These are phyloP conservation scores for Vollenhovia emeryi DNA, from an alignment of 1,140 invertebrate genomes.

Conservation along the genomic window DNA sequence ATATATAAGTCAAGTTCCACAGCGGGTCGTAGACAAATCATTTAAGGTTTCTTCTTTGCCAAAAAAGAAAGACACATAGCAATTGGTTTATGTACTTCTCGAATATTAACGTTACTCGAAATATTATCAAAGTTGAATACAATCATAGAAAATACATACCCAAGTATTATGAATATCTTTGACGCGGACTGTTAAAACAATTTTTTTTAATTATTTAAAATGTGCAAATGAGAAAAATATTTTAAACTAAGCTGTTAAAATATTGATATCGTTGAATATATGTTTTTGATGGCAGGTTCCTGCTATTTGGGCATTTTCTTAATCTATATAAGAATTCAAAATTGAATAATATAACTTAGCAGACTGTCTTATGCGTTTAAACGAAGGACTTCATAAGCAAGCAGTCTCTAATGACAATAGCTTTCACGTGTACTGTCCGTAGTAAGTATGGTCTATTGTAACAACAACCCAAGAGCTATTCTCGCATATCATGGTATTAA, in stretches of 20 bases:
- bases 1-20: constrained; percentile 14
- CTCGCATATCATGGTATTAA: constrained; percentile 44
- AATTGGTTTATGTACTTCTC: background rate
- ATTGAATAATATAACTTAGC: background rate
- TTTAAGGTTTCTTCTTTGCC: background rate
- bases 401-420: constrained; percentile 28
- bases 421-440: constrained; percentile 26
- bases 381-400: constrained; percentile 27
- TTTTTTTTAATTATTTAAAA: constrained; percentile 3
- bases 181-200: background rate
- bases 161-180: background rate
- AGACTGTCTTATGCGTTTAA: background rate
- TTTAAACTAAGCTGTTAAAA: background rate
- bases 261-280: background rate
- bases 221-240: background rate
- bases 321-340: background rate
- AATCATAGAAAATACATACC: background rate
- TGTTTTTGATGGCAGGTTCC: background rate
- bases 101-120: background rate
- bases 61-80: background rate
- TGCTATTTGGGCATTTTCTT: background rate
- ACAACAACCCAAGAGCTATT: constrained; percentile 29
- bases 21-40: background rate
- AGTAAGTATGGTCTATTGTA: constrained; percentile 43
- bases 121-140: constrained; percentile 1